Conservation (phyloP, 2,888 invertebrate species). For the Tetramorium bicarinatum region DNA sequence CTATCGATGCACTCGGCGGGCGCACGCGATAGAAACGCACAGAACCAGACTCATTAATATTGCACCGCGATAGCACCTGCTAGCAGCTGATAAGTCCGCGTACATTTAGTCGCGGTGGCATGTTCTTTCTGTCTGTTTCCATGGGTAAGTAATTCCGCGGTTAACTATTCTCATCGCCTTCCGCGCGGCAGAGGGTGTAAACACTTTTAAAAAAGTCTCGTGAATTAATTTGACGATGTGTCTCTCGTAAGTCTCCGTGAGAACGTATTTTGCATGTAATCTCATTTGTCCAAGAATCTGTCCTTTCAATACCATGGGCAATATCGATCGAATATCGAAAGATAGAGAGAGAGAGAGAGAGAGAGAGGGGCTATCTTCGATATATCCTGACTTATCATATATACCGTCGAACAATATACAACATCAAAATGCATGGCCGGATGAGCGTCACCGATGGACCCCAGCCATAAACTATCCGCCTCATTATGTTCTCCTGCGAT, state of each 20-base stretch:
- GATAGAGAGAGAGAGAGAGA: neutral
- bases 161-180: constrained; percentile 3
- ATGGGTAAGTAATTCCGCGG: constrained; percentile 34
- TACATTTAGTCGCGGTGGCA: constrained; percentile 51
- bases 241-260: neutral
- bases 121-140: constrained; percentile 31
- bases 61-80: constrained; percentile 74
- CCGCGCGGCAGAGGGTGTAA: neutral
- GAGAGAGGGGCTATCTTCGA: neutral
- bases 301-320: neutral
- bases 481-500: constrained; percentile 43
- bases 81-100: constrained; percentile 73
- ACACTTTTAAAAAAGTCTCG: neutral
- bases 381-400: constrained; percentile 49
- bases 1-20: constrained; percentile 55
- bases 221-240: neutral
- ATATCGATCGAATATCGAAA: constrained; percentile 4
- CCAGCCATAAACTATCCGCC: constrained; percentile 55
- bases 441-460: constrained; percentile 45
- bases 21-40: constrained; percentile 73
- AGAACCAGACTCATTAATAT: constrained; percentile 79
- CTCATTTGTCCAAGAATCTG: neutral
- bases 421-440: constrained; percentile 59
- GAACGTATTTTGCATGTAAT: neutral
- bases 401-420: constrained; percentile 24